These are phyloP conservation scores for Dendropsophus ebraccatus DNA, from an alignment of 2,113 vertebrate species.

Conservation along the genomic window DNA sequence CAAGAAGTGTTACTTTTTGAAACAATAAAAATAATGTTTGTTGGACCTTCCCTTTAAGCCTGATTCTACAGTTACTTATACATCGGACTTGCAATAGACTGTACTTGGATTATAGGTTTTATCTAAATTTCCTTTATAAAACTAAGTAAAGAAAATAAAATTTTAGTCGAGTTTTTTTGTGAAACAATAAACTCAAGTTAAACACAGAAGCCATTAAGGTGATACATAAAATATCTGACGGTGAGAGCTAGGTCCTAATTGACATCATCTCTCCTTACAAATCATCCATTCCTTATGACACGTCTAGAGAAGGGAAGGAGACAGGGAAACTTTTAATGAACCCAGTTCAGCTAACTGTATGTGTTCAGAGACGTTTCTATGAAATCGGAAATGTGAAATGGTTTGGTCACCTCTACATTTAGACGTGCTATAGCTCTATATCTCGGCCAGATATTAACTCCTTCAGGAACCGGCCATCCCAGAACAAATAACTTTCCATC, in stretches of 20 bases:
- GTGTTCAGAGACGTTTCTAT: neutral
- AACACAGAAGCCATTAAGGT: neutral
- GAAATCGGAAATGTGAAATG: neutral
- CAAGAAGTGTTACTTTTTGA: too few relatives aligned
- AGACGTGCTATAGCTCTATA: neutral
- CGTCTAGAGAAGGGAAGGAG: neutral
- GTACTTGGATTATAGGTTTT: too few relatives aligned
- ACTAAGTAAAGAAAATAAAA: neutral
- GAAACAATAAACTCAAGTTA: neutral
- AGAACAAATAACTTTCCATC: neutral
- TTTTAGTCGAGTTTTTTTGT: neutral
- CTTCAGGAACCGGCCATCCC: neutral
- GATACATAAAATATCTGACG: neutral
- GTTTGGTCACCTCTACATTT: neutral
- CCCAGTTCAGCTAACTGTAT: neutral
- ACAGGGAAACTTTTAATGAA: neutral
- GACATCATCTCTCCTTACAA: conserved; percentile 7
- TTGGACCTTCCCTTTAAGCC: too few relatives aligned
- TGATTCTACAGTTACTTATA: too few relatives aligned
- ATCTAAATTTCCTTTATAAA: too few relatives aligned
- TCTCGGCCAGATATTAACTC: neutral
- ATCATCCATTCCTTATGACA: neutral
- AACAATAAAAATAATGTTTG: too few relatives aligned
- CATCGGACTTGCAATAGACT: too few relatives aligned
- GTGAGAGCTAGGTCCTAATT: neutral